Conservation (phyloP, 2,888 invertebrate species). For the Byasa hedistus region DNA sequence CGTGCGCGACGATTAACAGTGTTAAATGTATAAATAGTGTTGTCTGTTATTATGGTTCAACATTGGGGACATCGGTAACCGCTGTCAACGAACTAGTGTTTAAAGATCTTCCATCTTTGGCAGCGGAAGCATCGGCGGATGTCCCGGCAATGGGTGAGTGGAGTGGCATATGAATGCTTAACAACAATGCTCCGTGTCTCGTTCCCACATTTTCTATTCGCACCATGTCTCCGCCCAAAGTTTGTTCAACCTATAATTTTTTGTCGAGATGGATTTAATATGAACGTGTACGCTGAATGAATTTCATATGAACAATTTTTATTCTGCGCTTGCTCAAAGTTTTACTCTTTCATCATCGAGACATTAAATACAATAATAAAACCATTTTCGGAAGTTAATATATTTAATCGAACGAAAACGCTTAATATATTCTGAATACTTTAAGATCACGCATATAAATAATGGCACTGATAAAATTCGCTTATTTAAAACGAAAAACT, state of each 20-base stretch:
- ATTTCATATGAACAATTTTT: conserved; percentile 22
- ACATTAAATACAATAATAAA: not conserved
- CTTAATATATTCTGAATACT: not conserved
- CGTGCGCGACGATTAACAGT: conserved; percentile 36
- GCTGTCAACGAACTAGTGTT: conserved; percentile 73
- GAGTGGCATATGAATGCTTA: conserved; percentile 73
- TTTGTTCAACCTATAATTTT: conserved; percentile 77
- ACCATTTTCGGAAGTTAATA: not conserved
- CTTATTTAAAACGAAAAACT: too few relatives aligned
- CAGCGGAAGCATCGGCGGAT: conserved; percentile 78
- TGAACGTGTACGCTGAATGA: conserved; percentile 31
- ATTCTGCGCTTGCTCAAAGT: not conserved
- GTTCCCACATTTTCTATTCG: conserved; percentile 76
- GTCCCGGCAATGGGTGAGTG: conserved; percentile 78
- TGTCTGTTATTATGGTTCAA: conserved; percentile 51
- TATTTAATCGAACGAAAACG: not conserved
- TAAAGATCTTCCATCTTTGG: conserved; percentile 77
- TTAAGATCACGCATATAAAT: too few relatives aligned
- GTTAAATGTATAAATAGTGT: conserved; percentile 42
- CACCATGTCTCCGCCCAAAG: conserved; percentile 72
- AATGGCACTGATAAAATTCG: too few relatives aligned
- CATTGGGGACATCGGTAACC: conserved; percentile 47
- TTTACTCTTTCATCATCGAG: not conserved
- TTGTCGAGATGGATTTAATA: conserved; percentile 58
- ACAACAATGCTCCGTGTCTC: conserved; percentile 67